Evolutionary conservation across 2,888 invertebrate species (phyloP).

Genomic region (Bombylius discolor): DNA sequence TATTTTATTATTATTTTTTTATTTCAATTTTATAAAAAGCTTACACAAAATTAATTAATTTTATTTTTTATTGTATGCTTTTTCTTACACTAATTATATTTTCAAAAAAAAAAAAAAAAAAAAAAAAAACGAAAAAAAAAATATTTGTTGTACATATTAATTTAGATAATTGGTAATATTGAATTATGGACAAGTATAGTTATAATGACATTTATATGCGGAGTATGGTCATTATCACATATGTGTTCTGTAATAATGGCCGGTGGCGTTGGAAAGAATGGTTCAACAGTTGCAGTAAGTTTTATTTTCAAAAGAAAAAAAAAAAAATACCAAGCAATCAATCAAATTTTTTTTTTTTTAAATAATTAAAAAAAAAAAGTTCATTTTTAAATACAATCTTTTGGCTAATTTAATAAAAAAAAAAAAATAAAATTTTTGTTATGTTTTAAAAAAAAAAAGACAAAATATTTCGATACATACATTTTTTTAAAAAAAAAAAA

Average conservation of each 20-base stretch:
- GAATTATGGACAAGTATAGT: slow-evolving; percentile 66
- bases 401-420: slow-evolving; percentile 20
- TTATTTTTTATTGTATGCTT: no score
- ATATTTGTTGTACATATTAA: background rate
- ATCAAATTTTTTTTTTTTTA: slow-evolving; percentile 1
- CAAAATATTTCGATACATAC: no score
- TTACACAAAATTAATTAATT: no score
- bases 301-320: slow-evolving; percentile 18
- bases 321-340: slow-evolving; percentile 3
- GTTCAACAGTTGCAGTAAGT: slow-evolving; percentile 97
- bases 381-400: slow-evolving; percentile 18
- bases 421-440: background rate
- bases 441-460: no score
- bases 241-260: slow-evolving; percentile 68
- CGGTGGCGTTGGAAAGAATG: slow-evolving; percentile 97
- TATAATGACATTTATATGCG: slow-evolving; percentile 58
- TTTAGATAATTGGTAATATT: slow-evolving; percentile 46
- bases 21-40: no score
- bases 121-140: background rate
- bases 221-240: slow-evolving; percentile 57
- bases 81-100: no score
- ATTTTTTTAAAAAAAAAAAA: no score
- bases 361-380: slow-evolving; percentile 3
- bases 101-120: background rate
- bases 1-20: slow-evolving; percentile 12